Base-by-base conservation (phyloP, 1,140 invertebrate genomes). In the Eubasilissa regina region DNA sequence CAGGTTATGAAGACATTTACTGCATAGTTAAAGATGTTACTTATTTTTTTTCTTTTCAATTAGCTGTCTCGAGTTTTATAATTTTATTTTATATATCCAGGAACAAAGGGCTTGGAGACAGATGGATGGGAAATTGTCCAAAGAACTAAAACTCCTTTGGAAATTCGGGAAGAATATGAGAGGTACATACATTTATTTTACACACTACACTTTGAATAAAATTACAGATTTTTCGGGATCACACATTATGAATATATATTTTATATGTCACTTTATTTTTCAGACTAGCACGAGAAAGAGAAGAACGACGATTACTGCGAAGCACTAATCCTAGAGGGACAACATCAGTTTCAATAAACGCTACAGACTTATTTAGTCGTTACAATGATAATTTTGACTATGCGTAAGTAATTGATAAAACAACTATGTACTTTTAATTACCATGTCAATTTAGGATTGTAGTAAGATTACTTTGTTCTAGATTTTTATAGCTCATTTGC, bases 111-210 rank as follows among this genome's bases (percentile, higher is more conserved):
- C 1, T 86, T 98, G 17, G 92, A 96, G 86, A 96, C 94, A 13
- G 94, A 97, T 85, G 96, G 95, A 75, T 96, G 95, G 94, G 95
- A 97, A 88, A 91, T 98, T 77, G 94, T 97, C 13, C 92, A 95
- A 80, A 89, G 95, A 60, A 96, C 94, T 8, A 95, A 95, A 90
- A 96, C 96, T 7, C 95, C 96, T 1, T 91, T 95, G 77, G 96
- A 98, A 89, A 98, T 98, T 60, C 87, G 96, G 56, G 96, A 97
- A 83, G 97, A 97, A 87, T 97, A 96, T 89, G 95, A 98, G 86
- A 89, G 94, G 77, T 85, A 97, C 21, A 93, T 53, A 25, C 47
- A 10, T 47, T 70, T 15, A n/a, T 58, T 58, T 58, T 58, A 58
- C 55, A 58, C 1, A 58, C 1, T 58, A 17, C 10, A 58, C 48